Conservation (phyloP, 2,113 vertebrate species). For the Hippocampus zosterae region DNA sequence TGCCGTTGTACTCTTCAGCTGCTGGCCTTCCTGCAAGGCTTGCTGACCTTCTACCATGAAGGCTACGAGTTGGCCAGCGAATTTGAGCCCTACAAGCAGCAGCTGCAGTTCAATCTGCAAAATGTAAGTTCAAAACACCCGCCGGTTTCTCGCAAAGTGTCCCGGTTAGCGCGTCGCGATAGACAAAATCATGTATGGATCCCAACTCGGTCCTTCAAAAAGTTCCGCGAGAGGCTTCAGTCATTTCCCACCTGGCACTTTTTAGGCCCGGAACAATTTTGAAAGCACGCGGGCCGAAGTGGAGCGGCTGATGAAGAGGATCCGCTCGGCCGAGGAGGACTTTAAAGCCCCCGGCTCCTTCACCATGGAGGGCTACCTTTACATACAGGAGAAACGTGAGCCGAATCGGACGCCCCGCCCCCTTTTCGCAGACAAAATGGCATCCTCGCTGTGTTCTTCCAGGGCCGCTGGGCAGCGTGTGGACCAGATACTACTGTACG, state of each 20-base stretch:
- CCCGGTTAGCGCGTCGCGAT: too few species aligned
- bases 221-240: too few species aligned
- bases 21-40: conserved; percentile 93
- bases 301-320: conserved; percentile 93
- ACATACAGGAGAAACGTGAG: conserved; percentile 95
- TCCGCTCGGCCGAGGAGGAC: conserved; percentile 90
- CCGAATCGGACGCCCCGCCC: background rate
- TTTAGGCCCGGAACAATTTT: conserved; percentile 95
- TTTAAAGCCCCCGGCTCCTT: conserved; percentile 89
- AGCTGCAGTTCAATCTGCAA: conserved; percentile 96
- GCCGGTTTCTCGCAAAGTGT: background rate
- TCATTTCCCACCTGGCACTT: conserved; percentile 21
- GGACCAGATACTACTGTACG: conserved; percentile 95
- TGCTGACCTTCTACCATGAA: conserved; percentile 98
- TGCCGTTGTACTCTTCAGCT: conserved; percentile 74
- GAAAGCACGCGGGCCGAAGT: conserved; percentile 97
- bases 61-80: conserved; percentile 95
- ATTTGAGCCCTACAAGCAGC: conserved; percentile 95
- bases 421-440: background rate
- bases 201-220: too few species aligned
- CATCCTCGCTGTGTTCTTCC: background rate
- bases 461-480: conserved; percentile 94
- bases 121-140: conserved; percentile 78
- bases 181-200: too few species aligned
- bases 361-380: conserved; percentile 96